phyloP scores from a whole-genome alignment of 2,113 vertebrate species.

The Corythornis madagascariensis region DNA sequence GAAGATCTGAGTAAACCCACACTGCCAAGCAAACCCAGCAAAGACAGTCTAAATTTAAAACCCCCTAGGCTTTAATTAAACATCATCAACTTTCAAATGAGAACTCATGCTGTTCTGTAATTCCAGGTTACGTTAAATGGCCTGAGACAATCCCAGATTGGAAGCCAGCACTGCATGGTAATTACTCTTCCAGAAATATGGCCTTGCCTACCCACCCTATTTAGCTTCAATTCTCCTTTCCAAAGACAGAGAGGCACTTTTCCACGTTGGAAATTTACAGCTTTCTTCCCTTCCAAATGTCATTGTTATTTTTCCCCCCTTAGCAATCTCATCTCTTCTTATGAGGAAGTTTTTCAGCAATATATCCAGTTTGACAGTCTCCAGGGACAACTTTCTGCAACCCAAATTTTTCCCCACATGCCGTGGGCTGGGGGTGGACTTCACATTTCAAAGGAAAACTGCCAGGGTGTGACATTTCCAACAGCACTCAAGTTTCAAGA shows the following conservation, averaged over 20 bases:
- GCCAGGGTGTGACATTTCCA: neutral
- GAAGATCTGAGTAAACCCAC: conserved; percentile 22
- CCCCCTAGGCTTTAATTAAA: conserved; percentile 58
- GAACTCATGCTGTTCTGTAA: conserved; percentile 68
- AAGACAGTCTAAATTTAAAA: conserved; percentile 65
- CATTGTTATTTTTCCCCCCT: conserved; percentile 43
- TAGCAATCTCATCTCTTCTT: neutral
- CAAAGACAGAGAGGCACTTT: conserved; percentile 53
- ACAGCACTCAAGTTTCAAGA: neutral
- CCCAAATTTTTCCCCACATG: conserved; percentile 4
- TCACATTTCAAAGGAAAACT: neutral
- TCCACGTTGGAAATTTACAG: conserved; percentile 66
- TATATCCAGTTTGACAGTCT: neutral
- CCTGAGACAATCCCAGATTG: conserved; percentile 64
- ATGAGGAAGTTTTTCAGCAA: neutral
- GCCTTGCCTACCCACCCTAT: conserved; percentile 51
- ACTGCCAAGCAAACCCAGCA: conserved; percentile 24
- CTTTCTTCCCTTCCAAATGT: conserved; percentile 49
- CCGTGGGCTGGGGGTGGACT: neutral
- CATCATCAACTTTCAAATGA: conserved; percentile 59
- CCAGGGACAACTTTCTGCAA: neutral
- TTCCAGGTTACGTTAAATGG: conserved; percentile 63
- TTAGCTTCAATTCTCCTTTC: conserved; percentile 46
- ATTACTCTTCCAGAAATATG: conserved; percentile 69
- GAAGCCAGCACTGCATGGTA: conserved; percentile 45